phyloP scores from a whole-genome alignment of 1,140 invertebrate species.

The Lamellibrachia luymesi region DNA sequence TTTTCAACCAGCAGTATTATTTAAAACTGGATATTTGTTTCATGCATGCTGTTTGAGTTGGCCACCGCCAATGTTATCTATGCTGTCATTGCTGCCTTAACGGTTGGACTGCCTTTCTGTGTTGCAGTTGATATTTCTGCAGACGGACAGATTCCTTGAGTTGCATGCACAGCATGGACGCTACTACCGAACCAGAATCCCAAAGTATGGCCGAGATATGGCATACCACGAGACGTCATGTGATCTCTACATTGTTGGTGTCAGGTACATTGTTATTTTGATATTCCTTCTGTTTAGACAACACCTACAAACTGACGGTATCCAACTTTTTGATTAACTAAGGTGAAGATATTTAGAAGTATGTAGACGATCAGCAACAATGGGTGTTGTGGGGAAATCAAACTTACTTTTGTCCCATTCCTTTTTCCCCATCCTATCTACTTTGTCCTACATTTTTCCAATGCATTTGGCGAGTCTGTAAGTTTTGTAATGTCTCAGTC shows the following conservation, averaged over 20 bases:
- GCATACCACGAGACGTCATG: constrained; percentile 85
- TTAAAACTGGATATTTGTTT: constrained; percentile 12
- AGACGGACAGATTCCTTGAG: constrained; percentile 80
- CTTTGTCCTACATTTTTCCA: too few relatives aligned
- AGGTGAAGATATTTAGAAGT: too few relatives aligned
- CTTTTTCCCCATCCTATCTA: too few relatives aligned
- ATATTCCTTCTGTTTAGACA: not conserved
- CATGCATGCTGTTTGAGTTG: not conserved
- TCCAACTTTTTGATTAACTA: too few relatives aligned
- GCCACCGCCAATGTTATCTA: not conserved
- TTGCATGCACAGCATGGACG: constrained; percentile 90
- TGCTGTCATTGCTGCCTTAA: not conserved
- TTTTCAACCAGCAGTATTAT: not conserved
- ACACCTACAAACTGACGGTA: too few relatives aligned
- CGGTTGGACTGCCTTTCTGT: constrained; percentile 13
- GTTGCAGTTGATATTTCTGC: constrained; percentile 62
- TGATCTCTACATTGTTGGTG: constrained; percentile 89
- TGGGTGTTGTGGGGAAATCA: too few relatives aligned
- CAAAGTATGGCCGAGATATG: constrained; percentile 92
- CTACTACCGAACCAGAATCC: constrained; percentile 88
- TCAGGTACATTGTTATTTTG: constrained; percentile 62
- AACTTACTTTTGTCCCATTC: too few relatives aligned
- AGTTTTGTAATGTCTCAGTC: not conserved
- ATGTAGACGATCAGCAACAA: too few relatives aligned
- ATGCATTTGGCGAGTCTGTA: too few relatives aligned